Evolutionary conservation across 2,797 vertebrate genomes (phyloP).

Genomic region (Psittacula derbiana): DNA sequence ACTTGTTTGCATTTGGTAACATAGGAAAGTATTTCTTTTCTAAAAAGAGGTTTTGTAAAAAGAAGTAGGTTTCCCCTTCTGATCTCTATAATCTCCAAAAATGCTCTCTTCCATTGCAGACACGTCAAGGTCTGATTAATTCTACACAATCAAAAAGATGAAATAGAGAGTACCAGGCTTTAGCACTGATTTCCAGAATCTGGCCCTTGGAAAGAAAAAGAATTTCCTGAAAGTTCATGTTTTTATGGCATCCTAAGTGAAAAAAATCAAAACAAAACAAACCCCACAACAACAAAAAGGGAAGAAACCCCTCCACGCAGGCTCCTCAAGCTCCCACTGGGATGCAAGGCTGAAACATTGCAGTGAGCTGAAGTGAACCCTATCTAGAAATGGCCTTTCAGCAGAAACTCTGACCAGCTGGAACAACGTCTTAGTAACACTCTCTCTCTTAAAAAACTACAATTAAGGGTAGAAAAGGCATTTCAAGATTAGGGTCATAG

Average conservation of each 20-base stretch:
- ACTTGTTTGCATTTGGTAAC: not conserved
- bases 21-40: not conserved
- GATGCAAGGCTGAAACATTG: not conserved
- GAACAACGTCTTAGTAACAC: not conserved
- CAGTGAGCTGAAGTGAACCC: not conserved
- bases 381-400: not conserved
- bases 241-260: not conserved
- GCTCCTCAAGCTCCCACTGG: not conserved
- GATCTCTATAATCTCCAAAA: not conserved
- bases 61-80: not conserved
- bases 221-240: not conserved
- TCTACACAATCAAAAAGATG: not conserved
- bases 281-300: not conserved
- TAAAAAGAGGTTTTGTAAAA: not conserved
- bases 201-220: not conserved
- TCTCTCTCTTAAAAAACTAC: not conserved
- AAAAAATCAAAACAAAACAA: not conserved
- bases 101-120: not conserved
- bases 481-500: not conserved
- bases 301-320: not conserved
- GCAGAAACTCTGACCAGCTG: not conserved
- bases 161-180: not conserved
- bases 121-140: not conserved
- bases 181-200: not conserved
- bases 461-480: not conserved